phyloP scores from a whole-genome alignment of 2,797 vertebrate species.

The Anabacerthia variegaticeps region DNA sequence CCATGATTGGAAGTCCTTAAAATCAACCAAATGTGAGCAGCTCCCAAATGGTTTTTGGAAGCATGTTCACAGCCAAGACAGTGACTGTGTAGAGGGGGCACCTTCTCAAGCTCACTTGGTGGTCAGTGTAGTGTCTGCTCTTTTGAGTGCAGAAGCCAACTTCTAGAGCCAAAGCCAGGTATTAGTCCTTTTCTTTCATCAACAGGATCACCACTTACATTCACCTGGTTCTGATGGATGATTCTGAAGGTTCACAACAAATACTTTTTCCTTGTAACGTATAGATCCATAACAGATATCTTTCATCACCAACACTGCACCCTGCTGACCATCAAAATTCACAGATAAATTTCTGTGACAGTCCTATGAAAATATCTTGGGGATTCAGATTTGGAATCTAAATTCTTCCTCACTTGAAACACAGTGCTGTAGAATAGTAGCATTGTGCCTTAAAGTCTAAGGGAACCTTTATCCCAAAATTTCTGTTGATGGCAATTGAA shows the following conservation, averaged over 20 bases:
- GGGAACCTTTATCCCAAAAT: not conserved
- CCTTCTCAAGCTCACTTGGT: not conserved
- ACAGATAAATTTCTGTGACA: not conserved
- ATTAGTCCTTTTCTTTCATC: not conserved
- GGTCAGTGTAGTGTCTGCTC: not conserved
- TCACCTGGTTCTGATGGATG: not conserved
- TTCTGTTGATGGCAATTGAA: not conserved
- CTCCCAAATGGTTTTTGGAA: not conserved
- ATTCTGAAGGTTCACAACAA: not conserved
- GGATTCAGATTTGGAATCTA: not conserved
- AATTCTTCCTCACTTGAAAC: not conserved
- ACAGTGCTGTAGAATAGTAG: not conserved
- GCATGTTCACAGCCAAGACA: not conserved
- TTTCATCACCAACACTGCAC: not conserved
- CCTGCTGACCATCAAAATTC: not conserved
- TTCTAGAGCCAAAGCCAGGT: not conserved
- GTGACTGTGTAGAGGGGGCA: not conserved
- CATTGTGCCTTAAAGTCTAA: not conserved
- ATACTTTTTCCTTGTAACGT: not conserved
- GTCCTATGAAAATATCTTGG: not conserved
- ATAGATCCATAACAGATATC: not conserved
- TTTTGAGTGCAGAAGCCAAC: not conserved
- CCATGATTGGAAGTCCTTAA: not conserved
- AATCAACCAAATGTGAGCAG: not conserved
- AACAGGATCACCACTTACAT: not conserved